Evolutionary conservation across 2,113 vertebrate species (phyloP), one percentile per base, ranked within the genome.

Genomic region (Monarcha castaneiventris): DNA sequence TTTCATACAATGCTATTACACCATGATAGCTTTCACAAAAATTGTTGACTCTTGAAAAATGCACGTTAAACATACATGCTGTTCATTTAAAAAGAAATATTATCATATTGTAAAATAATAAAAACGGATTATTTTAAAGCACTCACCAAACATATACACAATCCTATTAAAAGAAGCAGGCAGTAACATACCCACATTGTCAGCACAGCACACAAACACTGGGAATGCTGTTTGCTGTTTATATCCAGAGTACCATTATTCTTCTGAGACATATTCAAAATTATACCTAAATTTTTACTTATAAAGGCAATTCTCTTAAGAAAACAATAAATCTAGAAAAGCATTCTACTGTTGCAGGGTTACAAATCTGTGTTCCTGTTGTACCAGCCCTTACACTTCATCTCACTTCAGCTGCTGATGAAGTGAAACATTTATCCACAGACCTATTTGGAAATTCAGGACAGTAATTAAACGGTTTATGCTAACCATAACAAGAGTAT

Each of bases 1-100:
- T 98, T 98, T 94, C 90, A 96, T 97, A 95, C 97, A 98, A 98
- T 97, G 97, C 97, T 97, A 98, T 98, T 98, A 97, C 94, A 97
- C 96, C 95, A 97, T 97, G 98, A 98, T 97, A 98, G 97, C 97
- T 98, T 98, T 98, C 96, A 97, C 94, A 95, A 96, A 98, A 98
- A 98, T 97, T 98, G 94, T 88, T 96, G 98, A 92, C 96, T 97
- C 87, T 95, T 62, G 95, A 97, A 96, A 93, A 86, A 79, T 92
- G 94, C 95, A 95, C 19, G 77, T 97, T 93, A 96, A 93, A 93
- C 92, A 97, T 87, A 97, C 92, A 92, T 93, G 88, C 61, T 97
- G 97, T 97, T 98, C 97, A 97, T 97, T 98, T 98, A 84, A 97
- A 97, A 98, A 95, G 20, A 97, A 97, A 95, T 95, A 94, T 95